Base-by-base conservation (phyloP, 2,888 invertebrate species). In the Ischnura elegans region DNA sequence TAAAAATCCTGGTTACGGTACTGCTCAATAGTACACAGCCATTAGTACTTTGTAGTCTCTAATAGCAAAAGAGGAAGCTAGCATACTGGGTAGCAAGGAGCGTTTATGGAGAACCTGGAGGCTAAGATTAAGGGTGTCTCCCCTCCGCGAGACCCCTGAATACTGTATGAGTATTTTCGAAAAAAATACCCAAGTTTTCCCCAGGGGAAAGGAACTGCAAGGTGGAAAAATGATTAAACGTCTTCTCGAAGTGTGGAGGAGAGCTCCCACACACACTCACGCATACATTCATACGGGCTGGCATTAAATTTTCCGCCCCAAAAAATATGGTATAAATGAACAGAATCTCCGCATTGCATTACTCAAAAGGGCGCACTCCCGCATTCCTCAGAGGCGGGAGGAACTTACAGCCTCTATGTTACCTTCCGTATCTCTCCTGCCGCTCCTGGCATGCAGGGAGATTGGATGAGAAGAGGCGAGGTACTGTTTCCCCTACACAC, bases 321-420 rank as follows among this genome's bases (percentile, higher is more conserved):
- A 25, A 61, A 61, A 61, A 25, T 25, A 61, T 2, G 5, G n/a
- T 0, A 25, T 8, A 61, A 61, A 61, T 61, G 36, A 76, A 76
- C 36, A 61, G 76, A 76, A 76, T 76, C 76, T 36, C 76, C 76
- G 25, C 76, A 36, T 76, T 76, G 76, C 76, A 76, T 76, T 76
- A 76, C 76, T 76, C 36, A 36, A 29, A n/a, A 2, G 76, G 36
- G 10, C 76, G 76, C 36, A 13, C 76, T 76, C 36, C 76, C 5
- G 76, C 76, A 25, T 29, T 2, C 76, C 76, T 76, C 76, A 5
- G 76, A 76, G 76, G 76, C 36, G 19, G 76, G 16, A 76, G 76
- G 29, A 2, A 19, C 51, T 19, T 8, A 2, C 19, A 1, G 51
- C 51, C 1, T 8, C 51, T 51, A 51, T 6, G 51, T 51, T 51